A percentile compares a stretch with the other conserved stretches of the same genome.
Evolutionary conservation across 2,888 invertebrate genomes (phyloP).

Genomic region (Pachycephus smyrnensis): DNA sequence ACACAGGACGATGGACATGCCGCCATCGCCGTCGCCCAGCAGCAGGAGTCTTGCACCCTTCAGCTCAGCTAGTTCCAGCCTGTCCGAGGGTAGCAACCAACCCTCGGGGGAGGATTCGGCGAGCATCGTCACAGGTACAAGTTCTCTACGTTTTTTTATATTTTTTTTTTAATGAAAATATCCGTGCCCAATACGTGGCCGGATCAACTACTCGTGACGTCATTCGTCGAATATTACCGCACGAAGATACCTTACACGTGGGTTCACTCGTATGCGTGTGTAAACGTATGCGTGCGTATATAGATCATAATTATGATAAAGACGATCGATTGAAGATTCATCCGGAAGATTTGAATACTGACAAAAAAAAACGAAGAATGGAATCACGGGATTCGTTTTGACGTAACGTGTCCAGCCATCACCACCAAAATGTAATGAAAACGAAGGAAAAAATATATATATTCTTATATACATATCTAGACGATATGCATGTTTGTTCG

Average conservation of each 20-base stretch:
- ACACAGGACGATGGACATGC: slow-evolving; percentile 70
- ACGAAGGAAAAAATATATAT: slow-evolving; percentile 12
- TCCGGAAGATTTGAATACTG: not conserved
- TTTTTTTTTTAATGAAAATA: slow-evolving; percentile 1
- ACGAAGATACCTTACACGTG: not conserved
- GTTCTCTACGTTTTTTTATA: slow-evolving; percentile 22
- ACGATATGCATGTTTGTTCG: slow-evolving; percentile 33
- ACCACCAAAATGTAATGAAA: slow-evolving; percentile 43
- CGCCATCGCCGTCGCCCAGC: slow-evolving; percentile 88
- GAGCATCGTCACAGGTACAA: slow-evolving; percentile 88
- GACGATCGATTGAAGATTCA: not conserved
- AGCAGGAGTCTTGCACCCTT: slow-evolving; percentile 84
- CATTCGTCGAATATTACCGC: not conserved
- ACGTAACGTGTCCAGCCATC: slow-evolving; percentile 43
- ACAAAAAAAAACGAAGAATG: not conserved
- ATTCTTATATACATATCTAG: slow-evolving; percentile 10
- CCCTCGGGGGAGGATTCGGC: slow-evolving; percentile 73
- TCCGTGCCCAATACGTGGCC: not conserved
- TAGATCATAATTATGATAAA: not conserved
- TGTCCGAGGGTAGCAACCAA: slow-evolving; percentile 77
- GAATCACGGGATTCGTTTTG: not conserved
- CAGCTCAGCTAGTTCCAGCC: slow-evolving; percentile 90
- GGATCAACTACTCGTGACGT: not conserved
- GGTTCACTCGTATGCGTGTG: not conserved
- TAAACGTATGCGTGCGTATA: not conserved